Evolutionary conservation across 2,797 vertebrate species (phyloP), one percentile per base, ranked within the genome.

Genomic region (Tapirus indicus): DNA sequence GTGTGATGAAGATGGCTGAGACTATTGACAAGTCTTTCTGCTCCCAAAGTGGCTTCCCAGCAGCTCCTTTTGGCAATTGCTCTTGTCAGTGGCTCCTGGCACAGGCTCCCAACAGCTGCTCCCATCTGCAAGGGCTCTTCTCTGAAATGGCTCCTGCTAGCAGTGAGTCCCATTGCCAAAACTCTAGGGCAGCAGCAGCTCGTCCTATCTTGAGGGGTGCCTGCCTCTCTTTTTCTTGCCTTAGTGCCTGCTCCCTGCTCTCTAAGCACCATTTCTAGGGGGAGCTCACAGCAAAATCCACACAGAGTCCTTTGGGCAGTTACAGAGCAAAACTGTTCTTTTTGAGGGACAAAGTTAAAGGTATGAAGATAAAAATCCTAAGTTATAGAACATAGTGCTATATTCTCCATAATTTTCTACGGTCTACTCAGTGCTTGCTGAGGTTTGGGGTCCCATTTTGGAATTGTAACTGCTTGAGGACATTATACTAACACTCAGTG

Each of bases 31-130:
- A 17, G 60, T 69, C 56, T 78, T 69, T 58, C 47, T 88, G 75
- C 44, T 88, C 60, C 44, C 21, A 64, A 44, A 95, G 64, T 66
- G n/a, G n/a, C 54, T 94, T 97, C 64, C 58, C 49, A 96, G 75
- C 52, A 93, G 38, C 18, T 68, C 1, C 14, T 87, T 87, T 56
- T 41, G 44, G 82, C 10, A 58, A n/a, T 58, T 11, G 7, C 4
- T 60, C 49, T 82, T 27, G 23, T 75, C 72, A 74, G 23, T 29
- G 21, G 13, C 11, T 52, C 75, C 62, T 79, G 91, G 91, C 83
- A 69, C 74, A 71, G 56, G 5, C 13, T 52, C 52, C 18, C 41
- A 49, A 87, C 69, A 87, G 52, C 79, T 96, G 96, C 16, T 74
- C 32, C 74, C 75, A 80, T 92, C 49, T 94, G 80, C 54, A 54